Percentiles rank a stretch among this genome's conserved stretches.
Evolutionary conservation across 2,113 vertebrate species (phyloP).

Genomic region (Seriola rivoliana): DNA sequence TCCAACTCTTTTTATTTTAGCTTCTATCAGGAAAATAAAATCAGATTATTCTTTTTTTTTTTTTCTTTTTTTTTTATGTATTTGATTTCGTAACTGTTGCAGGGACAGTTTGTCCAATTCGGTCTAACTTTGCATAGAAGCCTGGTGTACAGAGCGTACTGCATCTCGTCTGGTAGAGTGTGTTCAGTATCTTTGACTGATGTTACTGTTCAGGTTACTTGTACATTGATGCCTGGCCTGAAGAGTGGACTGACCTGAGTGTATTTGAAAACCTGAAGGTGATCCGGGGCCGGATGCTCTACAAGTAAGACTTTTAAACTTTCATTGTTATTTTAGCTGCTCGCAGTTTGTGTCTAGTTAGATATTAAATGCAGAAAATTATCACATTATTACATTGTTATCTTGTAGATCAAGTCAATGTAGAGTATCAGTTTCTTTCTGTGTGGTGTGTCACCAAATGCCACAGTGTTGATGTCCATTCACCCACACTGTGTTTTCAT

Average conservation of each 20-base stretch:
- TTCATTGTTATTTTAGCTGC: too few species aligned
- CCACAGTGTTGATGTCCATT: constrained; percentile 15
- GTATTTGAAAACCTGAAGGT: constrained; percentile 93
- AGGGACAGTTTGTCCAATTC: not conserved
- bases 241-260: constrained; percentile 82
- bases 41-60: not conserved
- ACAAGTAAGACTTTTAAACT: constrained; percentile 86
- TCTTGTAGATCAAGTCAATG: not conserved
- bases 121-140: not conserved
- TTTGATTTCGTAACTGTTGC: not conserved
- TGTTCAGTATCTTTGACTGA: not conserved
- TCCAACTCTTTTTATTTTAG: not conserved
- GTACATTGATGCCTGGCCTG: constrained; percentile 93
- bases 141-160: not conserved
- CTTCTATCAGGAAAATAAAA: not conserved
- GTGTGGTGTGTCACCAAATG: constrained; percentile 18
- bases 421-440: not conserved
- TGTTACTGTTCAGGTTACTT: constrained; percentile 88
- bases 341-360: too few species aligned
- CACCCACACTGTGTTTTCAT: constrained; percentile 29
- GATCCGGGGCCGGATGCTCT: constrained; percentile 91
- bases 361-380: not conserved
- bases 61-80: not conserved
- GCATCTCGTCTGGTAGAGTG: not conserved
- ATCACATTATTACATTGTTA: not conserved